Evolutionary conservation across 2,888 invertebrate genomes (phyloP), one percentile per base, ranked within the genome.

Genomic region (Caenorhabditis imperialis): DNA sequence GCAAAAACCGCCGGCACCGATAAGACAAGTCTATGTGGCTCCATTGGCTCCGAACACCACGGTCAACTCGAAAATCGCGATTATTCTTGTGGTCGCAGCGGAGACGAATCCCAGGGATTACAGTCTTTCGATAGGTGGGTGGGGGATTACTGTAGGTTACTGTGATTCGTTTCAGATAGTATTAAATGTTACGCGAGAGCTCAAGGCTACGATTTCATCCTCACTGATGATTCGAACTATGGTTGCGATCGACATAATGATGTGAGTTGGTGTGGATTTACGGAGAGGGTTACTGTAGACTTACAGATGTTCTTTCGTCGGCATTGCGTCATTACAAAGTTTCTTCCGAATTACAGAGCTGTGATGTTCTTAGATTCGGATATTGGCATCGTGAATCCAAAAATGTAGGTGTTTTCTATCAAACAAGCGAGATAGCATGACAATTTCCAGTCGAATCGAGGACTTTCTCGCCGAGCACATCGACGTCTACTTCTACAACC

Each of bases 401-500:
- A 60, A 14, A 20, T 23, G 42, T 53, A 2, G 3, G 16, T 14
- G 4, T 1, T 22, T 12, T 23, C 12, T n/a, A 27, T 10, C 2
- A 23, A 23, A 47, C 14, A 10, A 7, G 5, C 18, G 10, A 10
- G 10, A 35, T 10, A 35, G 12, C 8, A 35, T 10, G 8, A 25
- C 2, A 8, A 12, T 8, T 25, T 70, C 33, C 55, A 77, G 77
- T 35, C 45, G 37, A 51, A 72, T 75, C 20, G 75, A 78, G 14
- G 75, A 78, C 10, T 78, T 40, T 27, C 54, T 73, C 20, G 57
- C 53, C 25, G 45, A 51, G 1, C 12, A 33, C 0, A 20, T 58
- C 18, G 78, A 78, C 22, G 25, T 78, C 3, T 62, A 51, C 7
- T 65, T 75, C 14, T 75, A 75, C 44, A 62, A 78, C 37, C 63